Evolutionary conservation across 53 echinoderm and acorn worm genomes (phyloP).

Genomic region (Echinometra lucunter): DNA sequence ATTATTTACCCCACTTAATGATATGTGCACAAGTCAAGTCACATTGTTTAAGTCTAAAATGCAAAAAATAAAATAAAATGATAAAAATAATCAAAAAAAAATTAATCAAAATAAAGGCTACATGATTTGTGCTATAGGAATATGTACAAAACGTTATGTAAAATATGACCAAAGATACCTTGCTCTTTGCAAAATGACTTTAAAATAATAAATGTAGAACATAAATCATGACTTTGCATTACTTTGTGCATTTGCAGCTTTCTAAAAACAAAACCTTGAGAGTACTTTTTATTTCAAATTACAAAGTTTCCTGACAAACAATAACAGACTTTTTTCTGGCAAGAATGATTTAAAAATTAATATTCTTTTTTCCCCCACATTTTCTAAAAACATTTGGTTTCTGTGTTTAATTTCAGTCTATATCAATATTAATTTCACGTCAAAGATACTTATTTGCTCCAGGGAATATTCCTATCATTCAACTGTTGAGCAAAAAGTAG

Average conservation of each 20-base stretch:
- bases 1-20: too few relatives aligned
- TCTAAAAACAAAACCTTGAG: background rate
- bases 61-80: too few relatives aligned
- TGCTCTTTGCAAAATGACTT: background rate
- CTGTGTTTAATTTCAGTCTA: background rate
- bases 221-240: background rate
- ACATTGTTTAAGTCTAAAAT: too few relatives aligned
- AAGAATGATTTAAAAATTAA: background rate
- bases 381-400: background rate
- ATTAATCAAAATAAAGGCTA: background rate
- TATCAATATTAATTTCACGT: background rate
- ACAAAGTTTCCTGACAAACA: background rate
- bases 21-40: too few relatives aligned
- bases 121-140: background rate
- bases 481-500: background rate
- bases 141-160: background rate
- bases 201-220: background rate
- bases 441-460: background rate
- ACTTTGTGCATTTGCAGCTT: constrained; percentile 20
- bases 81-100: background rate
- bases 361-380: background rate
- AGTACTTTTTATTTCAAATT: background rate
- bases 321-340: background rate
- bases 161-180: background rate
- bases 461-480: background rate